Base-by-base conservation (phyloP, 2,888 invertebrate genomes). In the Mellilla xanthometata region DNA sequence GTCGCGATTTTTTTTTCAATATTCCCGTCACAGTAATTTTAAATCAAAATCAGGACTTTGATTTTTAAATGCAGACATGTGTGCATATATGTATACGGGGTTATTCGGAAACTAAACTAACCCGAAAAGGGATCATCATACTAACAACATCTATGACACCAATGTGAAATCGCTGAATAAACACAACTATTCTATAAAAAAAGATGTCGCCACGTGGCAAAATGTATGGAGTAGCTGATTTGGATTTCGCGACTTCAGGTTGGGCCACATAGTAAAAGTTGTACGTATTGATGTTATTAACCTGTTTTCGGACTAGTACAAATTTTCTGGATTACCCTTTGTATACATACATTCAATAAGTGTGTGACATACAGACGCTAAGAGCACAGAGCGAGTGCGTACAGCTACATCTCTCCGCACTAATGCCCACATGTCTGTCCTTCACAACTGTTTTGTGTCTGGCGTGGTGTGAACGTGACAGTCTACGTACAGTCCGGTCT, bases 401-500 rank as follows among this genome's bases (percentile, higher is more conserved):
- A 11, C 29, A n/a, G 12, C 30, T 30, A n/a, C n/a, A 23, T n/a
- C 5, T 39, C 29, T 7, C 11, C 12, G 29, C 42, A 32, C 32
- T 10, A n/a, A 38, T 30, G 11, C 10, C 31, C 39, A 46, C 45
- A 39, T 36, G 35, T 40, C 23, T 35, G 34, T 2, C 8, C n/a
- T 24, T n/a, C 3, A 8, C 22, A 27, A 40, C 46, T 48, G 47
- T 48, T 32, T 40, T 9, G 28, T 38, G 15, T 23, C 41, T 41
- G 46, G 10, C 9, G 23, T 12, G 24, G 10, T 35, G 34, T 38
- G 11, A 24, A 11, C 3, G 10, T 12, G 11, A 33, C 19, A 24
- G 24, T 39, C 30, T 42, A 38, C 29, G 41, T 42, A 36, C 38
- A 15, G 27, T 26, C 41, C 32, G 27, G 38, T 48, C 38, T 23